phyloP scores from a whole-genome alignment of 2,113 vertebrate species.

The Microcebus tavaratra region DNA sequence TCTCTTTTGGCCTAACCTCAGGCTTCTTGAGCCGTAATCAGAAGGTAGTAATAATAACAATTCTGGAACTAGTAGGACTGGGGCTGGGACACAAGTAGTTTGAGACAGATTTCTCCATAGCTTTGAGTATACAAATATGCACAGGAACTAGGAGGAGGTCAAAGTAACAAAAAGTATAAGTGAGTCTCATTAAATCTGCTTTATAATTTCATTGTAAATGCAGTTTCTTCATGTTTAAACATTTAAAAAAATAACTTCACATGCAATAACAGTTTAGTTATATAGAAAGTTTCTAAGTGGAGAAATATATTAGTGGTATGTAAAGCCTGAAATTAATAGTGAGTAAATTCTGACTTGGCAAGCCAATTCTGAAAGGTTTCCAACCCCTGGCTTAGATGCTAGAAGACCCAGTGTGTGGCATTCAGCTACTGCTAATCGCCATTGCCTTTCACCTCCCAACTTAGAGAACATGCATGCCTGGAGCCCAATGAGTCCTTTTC shows the following conservation, averaged over 20 bases:
- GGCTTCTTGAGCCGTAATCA: background rate
- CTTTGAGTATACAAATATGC: background rate
- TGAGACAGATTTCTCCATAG: background rate
- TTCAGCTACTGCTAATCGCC: slow-evolving; percentile 32
- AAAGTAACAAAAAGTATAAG: background rate
- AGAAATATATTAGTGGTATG: slow-evolving; percentile 19
- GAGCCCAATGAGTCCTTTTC: background rate
- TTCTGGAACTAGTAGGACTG: background rate
- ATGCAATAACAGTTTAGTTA: background rate
- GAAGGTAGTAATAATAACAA: background rate
- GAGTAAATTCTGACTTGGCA: slow-evolving; percentile 53
- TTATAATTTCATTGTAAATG: slow-evolving; percentile 56
- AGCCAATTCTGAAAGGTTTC: slow-evolving; percentile 30
- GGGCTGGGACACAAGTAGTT: background rate
- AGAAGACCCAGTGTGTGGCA: background rate
- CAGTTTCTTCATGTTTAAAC: background rate
- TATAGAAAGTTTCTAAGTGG: background rate
- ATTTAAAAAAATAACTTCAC: background rate
- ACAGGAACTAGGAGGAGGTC: background rate
- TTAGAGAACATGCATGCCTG: background rate
- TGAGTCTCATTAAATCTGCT: background rate
- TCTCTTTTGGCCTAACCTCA: background rate
- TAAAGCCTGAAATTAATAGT: slow-evolving; percentile 42
- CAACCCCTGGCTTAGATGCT: background rate
- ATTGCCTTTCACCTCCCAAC: background rate